phyloP scores from a whole-genome alignment of 2,888 invertebrate species.

The Parasteatoda lunata region DNA sequence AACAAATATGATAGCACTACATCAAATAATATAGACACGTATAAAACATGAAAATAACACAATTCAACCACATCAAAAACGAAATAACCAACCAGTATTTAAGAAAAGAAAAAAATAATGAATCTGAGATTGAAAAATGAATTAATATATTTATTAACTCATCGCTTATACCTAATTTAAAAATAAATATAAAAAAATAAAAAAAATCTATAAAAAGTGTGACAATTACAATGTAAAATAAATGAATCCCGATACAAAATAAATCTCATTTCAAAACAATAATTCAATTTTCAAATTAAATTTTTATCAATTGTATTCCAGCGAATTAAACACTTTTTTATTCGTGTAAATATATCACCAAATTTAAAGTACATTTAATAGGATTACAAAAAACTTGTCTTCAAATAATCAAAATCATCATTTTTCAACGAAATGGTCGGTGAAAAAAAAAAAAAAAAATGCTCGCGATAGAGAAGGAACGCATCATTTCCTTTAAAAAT shows the following conservation, averaged over 20 bases:
- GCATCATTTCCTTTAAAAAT: slow-evolving; percentile 54
- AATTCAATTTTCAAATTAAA: slow-evolving; percentile 1
- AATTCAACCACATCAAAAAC: background rate
- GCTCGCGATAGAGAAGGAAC: slow-evolving; percentile 34
- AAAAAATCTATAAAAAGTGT: background rate
- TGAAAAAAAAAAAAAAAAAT: slow-evolving; percentile 23
- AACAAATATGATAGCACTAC: too few species aligned
- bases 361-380: slow-evolving; percentile 46
- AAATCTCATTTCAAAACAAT: background rate
- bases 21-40: too few species aligned
- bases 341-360: background rate
- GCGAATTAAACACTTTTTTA: slow-evolving; percentile 1
- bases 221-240: background rate
- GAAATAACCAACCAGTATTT: background rate
- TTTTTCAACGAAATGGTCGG: slow-evolving; percentile 17
- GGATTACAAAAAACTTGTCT: slow-evolving; percentile 11
- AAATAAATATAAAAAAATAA: background rate
- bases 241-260: background rate
- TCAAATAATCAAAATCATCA: slow-evolving; percentile 30
- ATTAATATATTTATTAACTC: background rate
- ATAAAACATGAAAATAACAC: too few species aligned
- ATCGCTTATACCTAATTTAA: background rate
- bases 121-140: background rate
- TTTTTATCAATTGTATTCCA: background rate
- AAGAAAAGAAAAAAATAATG: background rate